These are phyloP conservation scores for Andinoacara biseriatus DNA, from an alignment of 2,113 vertebrate species.

Conservation along the genomic window DNA sequence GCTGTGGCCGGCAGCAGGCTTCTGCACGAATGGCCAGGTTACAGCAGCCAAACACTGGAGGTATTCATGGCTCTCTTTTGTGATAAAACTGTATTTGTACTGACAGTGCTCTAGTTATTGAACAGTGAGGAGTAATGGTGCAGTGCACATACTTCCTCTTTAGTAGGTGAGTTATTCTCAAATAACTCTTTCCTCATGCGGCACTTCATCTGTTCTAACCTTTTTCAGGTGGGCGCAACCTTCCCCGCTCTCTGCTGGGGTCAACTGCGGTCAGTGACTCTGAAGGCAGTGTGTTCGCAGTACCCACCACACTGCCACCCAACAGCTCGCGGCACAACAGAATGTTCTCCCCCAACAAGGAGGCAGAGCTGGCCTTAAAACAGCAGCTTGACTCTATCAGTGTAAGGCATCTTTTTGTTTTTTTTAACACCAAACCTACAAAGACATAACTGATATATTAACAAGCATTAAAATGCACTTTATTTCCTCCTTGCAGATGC, in stretches of 20 bases:
- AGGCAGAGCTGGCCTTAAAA: constrained; percentile 89
- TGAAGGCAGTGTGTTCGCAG: constrained; percentile 90
- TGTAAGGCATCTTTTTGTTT: constrained; percentile 79
- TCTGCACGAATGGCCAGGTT: constrained; percentile 83
- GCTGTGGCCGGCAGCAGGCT: constrained; percentile 85
- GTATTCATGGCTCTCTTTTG: constrained; percentile 27
- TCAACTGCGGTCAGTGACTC: constrained; percentile 78
- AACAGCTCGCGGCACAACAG: constrained; percentile 92
- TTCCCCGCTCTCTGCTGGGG: constrained; percentile 88
- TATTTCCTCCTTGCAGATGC: constrained; percentile 62
- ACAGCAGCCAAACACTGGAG: constrained; percentile 75
- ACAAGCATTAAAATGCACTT: not conserved
- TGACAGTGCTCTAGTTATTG: not conserved
- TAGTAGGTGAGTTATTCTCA: not conserved
- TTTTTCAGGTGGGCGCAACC: constrained; percentile 85
- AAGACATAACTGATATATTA: not conserved
- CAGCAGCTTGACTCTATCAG: constrained; percentile 95
- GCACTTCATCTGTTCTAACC: not conserved
- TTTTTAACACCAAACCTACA: not conserved
- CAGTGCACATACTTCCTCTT: not conserved
- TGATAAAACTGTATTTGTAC: not conserved
- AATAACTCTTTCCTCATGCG: not conserved
- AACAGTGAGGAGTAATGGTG: not conserved
- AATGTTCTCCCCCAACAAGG: constrained; percentile 93
- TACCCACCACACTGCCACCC: constrained; percentile 94